Conservation (phyloP, 2,113 vertebrate species). For the Xiphophorus hellerii region DNA sequence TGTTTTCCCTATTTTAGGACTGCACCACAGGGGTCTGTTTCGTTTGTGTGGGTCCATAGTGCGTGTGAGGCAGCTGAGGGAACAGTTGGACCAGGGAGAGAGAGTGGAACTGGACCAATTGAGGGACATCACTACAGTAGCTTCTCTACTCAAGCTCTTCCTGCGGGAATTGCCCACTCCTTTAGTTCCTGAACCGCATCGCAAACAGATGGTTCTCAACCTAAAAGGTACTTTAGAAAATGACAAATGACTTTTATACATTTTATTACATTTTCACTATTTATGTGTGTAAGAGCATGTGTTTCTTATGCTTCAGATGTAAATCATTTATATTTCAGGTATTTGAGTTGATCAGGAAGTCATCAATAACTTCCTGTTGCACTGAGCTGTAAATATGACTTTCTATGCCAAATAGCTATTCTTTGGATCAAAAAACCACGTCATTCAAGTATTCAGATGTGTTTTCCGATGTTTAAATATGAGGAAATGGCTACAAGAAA, state of each 20-base stretch:
- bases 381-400: too few relatives aligned
- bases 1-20: conserved; percentile 65
- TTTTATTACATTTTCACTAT: not conserved
- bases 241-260: not conserved
- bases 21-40: conserved; percentile 81
- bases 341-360: too few relatives aligned
- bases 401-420: too few relatives aligned
- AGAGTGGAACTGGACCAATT: conserved; percentile 75
- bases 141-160: conserved; percentile 85
- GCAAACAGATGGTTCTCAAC: conserved; percentile 63
- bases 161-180: conserved; percentile 83
- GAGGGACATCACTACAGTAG: conserved; percentile 81
- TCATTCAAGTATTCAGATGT: too few relatives aligned
- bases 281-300: not conserved
- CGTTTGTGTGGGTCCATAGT: conserved; percentile 78
- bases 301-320: not conserved
- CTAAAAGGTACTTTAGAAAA: conserved; percentile 74
- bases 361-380: too few relatives aligned
- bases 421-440: too few relatives aligned
- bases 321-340: not conserved
- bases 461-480: too few relatives aligned
- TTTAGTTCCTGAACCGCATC: conserved; percentile 76
- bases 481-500: too few relatives aligned
- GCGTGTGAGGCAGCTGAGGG: conserved; percentile 74
- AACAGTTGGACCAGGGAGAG: conserved; percentile 79